These are phyloP conservation scores for Lagodon rhomboides DNA, from an alignment of 2,797 vertebrate genomes.

Conservation along the genomic window DNA sequence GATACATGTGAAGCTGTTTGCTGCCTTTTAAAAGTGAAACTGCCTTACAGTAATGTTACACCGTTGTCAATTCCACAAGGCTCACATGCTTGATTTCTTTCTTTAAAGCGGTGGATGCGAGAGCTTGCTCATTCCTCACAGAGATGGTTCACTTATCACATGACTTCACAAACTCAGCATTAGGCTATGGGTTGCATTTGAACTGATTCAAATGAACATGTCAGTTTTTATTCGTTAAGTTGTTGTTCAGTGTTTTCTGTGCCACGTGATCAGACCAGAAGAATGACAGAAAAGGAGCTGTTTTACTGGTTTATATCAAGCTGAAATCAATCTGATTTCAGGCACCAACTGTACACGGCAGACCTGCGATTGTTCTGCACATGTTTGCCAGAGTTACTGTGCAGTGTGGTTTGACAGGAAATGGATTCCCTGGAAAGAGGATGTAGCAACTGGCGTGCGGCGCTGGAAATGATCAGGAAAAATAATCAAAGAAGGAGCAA, in stretches of 20 bases:
- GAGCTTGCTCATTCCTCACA: background rate
- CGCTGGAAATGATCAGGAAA: conserved; percentile 78
- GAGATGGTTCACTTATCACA: background rate
- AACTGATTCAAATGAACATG: background rate
- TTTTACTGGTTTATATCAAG: conserved; percentile 31
- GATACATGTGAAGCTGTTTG: background rate
- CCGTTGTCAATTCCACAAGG: background rate
- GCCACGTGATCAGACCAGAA: background rate
- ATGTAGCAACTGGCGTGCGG: conserved; percentile 69
- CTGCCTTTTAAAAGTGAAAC: background rate
- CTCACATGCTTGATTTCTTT: background rate
- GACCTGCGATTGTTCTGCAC: conserved; percentile 23
- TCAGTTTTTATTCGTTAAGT: background rate
- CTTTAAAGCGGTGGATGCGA: no score
- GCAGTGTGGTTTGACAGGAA: conserved; percentile 67
- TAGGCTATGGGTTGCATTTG: background rate
- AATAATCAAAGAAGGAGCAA: conserved; percentile 79
- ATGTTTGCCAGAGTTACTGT: conserved; percentile 59
- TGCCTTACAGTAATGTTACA: background rate
- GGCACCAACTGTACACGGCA: conserved; percentile 19
- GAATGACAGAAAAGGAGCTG: background rate
- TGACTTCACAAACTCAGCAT: background rate
- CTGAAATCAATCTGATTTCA: conserved; percentile 39
- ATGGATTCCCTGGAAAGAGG: conserved; percentile 76
- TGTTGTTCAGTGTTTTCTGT: background rate